Evolutionary conservation across 2,113 vertebrate genomes (phyloP), one percentile per base, ranked within the genome.

Genomic region (Picathartes gymnocephalus): DNA sequence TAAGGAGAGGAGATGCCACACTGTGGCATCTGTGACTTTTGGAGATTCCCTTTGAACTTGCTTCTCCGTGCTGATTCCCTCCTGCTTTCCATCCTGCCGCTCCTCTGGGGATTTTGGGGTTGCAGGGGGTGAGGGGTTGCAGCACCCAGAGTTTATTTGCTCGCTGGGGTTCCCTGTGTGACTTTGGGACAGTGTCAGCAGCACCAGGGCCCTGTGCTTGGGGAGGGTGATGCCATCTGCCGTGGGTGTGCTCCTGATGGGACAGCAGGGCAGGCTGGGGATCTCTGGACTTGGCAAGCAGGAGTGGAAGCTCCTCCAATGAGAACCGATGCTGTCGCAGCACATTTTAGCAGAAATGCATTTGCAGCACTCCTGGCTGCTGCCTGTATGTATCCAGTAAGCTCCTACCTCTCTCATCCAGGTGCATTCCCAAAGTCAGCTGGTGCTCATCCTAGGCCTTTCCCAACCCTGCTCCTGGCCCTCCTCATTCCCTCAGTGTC

Each of bases 341-440:
- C 58, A 5, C 1, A 0, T 72, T 44, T 20, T 12, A 4, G 13
- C 57, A 44, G 37, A 40, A 60, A 48, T 2, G 21, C 6, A 0
- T 83, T 66, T 62, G 69, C 53, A 70, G 81, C 4, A 1, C 57
- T 85, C 10, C 0, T 24, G 57, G 72, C 70, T 87, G 64, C 7
- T 24, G 30, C 22, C 57, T 40, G 5, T 13, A 0, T 4, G 14
- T 57, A 16, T 81, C 77, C 13, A 15, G 20, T 12, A 27, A 85
- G 66, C 66, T 85, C 81, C 81, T 88, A 60, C 78, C 79, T 92
- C 61, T 81, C 40, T 27, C 72, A 82, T 86, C 47, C 66, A 65
- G 65, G 30, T 6, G 0, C 8, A 2, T 68, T 92, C 74, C 73
- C 53, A 16, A 50, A 94, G 44, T 9, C 28, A 16, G 30, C 53